These are phyloP conservation scores for Geotrupes spiniger DNA, from an alignment of 2,888 invertebrate genomes.

Conservation along the genomic window DNA sequence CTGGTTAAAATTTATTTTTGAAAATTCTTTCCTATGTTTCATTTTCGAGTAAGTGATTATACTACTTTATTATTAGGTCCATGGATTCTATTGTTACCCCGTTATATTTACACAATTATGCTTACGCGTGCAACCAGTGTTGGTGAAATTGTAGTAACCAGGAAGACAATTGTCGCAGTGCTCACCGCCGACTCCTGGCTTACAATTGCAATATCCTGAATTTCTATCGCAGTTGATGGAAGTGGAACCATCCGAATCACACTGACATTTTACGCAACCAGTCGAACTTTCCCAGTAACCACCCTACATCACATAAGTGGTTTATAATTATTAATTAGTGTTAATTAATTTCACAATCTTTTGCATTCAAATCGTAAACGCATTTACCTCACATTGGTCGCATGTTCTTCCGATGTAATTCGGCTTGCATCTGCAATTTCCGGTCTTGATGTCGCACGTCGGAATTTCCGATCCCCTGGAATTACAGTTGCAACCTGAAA, in stretches of 20 bases:
- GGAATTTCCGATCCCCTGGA: conserved; percentile 66
- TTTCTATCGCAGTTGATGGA: conserved; percentile 68
- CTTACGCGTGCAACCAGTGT: conserved; percentile 73
- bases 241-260: conserved; percentile 67
- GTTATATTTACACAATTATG: background rate
- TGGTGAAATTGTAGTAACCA: conserved; percentile 75
- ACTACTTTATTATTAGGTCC: too few relatives aligned
- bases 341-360: too few relatives aligned
- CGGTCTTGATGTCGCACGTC: conserved; percentile 72
- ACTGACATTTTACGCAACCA: conserved; percentile 82
- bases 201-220: conserved; percentile 77
- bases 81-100: too few relatives aligned
- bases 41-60: too few relatives aligned
- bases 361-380: too few relatives aligned
- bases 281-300: conserved; percentile 76
- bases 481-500: conserved; percentile 85
- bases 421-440: conserved; percentile 73
- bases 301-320: conserved; percentile 50
- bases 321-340: too few relatives aligned
- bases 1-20: too few relatives aligned
- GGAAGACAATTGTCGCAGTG: conserved; percentile 72
- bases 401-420: conserved; percentile 74
- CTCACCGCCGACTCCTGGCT: conserved; percentile 70
- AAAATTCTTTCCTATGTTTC: too few relatives aligned
- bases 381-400: conserved; percentile 69